Evolutionary conservation across 2,888 invertebrate genomes (phyloP).

Genomic region (Aporophyla nigra): DNA sequence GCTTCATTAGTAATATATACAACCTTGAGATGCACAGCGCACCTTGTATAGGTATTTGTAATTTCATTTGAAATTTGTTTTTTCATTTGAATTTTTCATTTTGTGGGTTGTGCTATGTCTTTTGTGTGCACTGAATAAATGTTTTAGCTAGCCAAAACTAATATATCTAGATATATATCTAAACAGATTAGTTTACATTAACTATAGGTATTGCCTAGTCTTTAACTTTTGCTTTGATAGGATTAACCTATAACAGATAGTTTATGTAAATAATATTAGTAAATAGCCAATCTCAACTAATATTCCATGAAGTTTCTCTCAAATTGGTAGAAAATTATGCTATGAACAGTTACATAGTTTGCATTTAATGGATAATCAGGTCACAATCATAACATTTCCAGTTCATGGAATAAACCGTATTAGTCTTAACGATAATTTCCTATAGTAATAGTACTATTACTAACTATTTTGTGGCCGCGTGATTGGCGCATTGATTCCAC

Average conservation of each 20-base stretch:
- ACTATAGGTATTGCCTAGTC: too few species aligned
- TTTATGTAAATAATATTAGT: background rate
- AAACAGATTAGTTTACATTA: too few species aligned
- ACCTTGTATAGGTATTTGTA: too few species aligned
- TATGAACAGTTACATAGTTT: constrained; percentile 10
- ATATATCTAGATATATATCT: too few species aligned
- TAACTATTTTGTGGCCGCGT: background rate
- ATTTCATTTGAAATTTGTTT: too few species aligned
- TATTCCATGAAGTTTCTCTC: constrained; percentile 2
- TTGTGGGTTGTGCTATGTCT: too few species aligned
- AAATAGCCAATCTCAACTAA: background rate
- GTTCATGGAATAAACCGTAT: constrained; percentile 20
- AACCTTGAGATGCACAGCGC: too few species aligned
- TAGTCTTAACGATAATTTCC: constrained; percentile 34
- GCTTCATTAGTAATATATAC: too few species aligned
- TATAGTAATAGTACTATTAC: constrained; percentile 1
- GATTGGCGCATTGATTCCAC: background rate
- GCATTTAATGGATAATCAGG: constrained; percentile 43
- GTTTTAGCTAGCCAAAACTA: too few species aligned
- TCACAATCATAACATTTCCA: constrained; percentile 28
- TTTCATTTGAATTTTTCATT: too few species aligned
- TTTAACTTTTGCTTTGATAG: too few species aligned
- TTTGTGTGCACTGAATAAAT: too few species aligned
- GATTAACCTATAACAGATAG: background rate
- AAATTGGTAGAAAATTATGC: background rate